These are phyloP conservation scores for Panthera leo DNA, from an alignment of 2,113 vertebrate genomes.

Conservation along the genomic window DNA sequence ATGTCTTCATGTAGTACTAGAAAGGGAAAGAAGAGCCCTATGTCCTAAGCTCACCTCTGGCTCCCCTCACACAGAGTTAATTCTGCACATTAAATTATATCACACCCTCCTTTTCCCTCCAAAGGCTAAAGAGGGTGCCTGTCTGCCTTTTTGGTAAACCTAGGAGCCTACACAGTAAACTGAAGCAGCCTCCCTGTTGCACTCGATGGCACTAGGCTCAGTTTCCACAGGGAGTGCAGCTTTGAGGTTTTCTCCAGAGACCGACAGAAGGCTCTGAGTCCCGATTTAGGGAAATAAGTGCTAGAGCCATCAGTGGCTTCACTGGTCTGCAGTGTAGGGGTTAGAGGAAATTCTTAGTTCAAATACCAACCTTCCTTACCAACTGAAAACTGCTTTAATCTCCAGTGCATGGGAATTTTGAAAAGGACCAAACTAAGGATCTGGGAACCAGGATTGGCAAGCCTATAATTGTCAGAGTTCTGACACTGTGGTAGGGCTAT, in stretches of 20 bases:
- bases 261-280: background rate
- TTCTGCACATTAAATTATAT: background rate
- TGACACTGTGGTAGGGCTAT: background rate
- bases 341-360: conserved; percentile 16
- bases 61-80: background rate
- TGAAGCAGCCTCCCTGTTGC: background rate
- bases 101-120: background rate
- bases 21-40: background rate
- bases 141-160: background rate
- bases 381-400: background rate
- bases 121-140: background rate
- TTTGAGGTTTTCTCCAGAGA: conserved; percentile 28
- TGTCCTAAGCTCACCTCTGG: background rate
- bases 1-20: background rate
- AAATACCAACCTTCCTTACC: background rate
- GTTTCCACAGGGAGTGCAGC: background rate
- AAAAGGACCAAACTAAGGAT: conserved; percentile 19
- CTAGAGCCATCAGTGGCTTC: conserved; percentile 2
- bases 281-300: background rate
- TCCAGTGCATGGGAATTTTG: conserved; percentile 1
- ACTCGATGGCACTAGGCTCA: background rate
- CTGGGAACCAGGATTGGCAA: background rate
- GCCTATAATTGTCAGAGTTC: background rate
- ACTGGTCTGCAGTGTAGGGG: background rate
- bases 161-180: background rate